A percentile compares a stretch with the other conserved stretches of the same genome.
phyloP scores from a whole-genome alignment of 2,113 vertebrate genomes.

The Anolis carolinensis region DNA sequence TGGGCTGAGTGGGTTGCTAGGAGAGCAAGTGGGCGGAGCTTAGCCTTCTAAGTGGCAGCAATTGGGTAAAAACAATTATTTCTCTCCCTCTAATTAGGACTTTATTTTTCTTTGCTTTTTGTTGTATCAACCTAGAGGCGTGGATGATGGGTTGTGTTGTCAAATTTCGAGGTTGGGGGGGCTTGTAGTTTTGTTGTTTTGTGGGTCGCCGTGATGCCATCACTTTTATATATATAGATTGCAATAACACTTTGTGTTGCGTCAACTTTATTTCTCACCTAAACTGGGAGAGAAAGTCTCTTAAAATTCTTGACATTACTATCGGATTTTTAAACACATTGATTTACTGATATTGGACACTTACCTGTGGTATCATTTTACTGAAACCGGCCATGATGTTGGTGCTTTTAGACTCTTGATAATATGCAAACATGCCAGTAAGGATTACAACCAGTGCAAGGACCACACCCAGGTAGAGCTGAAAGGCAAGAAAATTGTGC shows the following conservation, averaged over 20 bases:
- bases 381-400: conserved; percentile 85
- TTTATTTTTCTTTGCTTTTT: too few relatives aligned
- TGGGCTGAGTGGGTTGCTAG: too few relatives aligned
- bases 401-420: conserved; percentile 85
- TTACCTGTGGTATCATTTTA: conserved; percentile 84
- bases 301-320: background rate
- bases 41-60: too few relatives aligned
- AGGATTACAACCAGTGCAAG: conserved; percentile 79
- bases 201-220: too few relatives aligned
- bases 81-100: too few relatives aligned
- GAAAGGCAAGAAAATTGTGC: conserved; percentile 9
- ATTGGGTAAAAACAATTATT: too few relatives aligned
- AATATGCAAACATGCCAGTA: conserved; percentile 83
- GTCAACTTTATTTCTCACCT: background rate
- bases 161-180: too few relatives aligned
- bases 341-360: conserved; percentile 24
- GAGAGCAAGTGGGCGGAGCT: too few relatives aligned
- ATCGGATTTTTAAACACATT: background rate
- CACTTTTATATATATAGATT: too few relatives aligned
- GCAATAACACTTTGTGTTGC: background rate
- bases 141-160: too few relatives aligned
- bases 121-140: too few relatives aligned
- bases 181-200: too few relatives aligned
- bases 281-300: background rate
- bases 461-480: conserved; percentile 81